Evolutionary conservation across 2,888 invertebrate species (phyloP).

Genomic region (Melangyna quadrimaculata): DNA sequence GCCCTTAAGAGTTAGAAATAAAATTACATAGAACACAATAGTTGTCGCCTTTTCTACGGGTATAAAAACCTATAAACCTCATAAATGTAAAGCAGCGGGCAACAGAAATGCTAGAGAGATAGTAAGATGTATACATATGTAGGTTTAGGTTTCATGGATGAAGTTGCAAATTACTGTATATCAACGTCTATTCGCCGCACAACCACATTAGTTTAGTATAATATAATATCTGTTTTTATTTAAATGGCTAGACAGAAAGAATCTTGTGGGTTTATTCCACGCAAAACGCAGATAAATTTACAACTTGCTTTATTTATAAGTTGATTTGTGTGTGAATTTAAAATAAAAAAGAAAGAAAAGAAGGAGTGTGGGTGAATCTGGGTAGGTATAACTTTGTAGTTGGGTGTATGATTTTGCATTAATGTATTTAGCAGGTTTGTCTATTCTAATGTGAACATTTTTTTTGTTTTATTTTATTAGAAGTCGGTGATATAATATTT

Average conservation of each 20-base stretch:
- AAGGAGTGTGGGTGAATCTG: not conserved
- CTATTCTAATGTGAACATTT: not conserved
- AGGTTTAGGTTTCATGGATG: not conserved
- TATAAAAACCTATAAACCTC: not conserved
- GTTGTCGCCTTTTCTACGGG: not conserved
- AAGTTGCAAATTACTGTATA: constrained; percentile 31
- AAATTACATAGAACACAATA: constrained; percentile 19
- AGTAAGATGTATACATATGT: not conserved
- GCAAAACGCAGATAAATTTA: constrained; percentile 46
- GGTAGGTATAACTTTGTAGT: not conserved
- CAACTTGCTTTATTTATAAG: constrained; percentile 17
- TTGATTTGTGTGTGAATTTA: constrained; percentile 21
- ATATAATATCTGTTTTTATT: constrained; percentile 16
- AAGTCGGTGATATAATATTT: not conserved
- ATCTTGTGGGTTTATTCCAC: constrained; percentile 17
- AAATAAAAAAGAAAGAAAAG: not conserved
- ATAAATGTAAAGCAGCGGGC: constrained; percentile 8
- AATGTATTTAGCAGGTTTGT: not conserved
- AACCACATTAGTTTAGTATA: constrained; percentile 36
- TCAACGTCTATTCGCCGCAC: constrained; percentile 15
- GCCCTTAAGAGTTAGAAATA: not conserved
- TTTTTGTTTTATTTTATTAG: not conserved
- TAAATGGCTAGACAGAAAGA: constrained; percentile 17
- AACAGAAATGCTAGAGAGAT: constrained; percentile 1
- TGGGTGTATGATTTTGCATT: not conserved